Base-by-base conservation (phyloP, 2,797 vertebrate genomes). In the Tadarida brasiliensis region DNA sequence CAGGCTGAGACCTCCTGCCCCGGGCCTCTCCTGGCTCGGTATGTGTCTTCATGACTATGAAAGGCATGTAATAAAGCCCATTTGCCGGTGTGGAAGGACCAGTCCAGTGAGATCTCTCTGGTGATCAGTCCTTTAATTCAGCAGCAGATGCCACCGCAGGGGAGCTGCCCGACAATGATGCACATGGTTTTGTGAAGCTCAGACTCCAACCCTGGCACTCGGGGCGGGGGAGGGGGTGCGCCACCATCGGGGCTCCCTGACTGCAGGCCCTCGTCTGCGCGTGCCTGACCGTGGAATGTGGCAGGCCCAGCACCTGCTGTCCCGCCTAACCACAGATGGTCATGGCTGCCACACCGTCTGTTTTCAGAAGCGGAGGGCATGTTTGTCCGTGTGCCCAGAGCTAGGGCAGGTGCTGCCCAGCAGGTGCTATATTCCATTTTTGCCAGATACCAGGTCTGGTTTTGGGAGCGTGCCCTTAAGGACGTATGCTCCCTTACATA, bases 391-490 rank as follows among this genome's bases (percentile, higher is more conserved):
- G 44, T 7, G 57, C 90, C 68, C 47, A 10, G 44, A 3, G 63
- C 73, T 8, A 2, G 15, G 77, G 71, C 0, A 6, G 63, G 22
- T 0, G 20, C 20, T 20, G 5, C 22, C 16, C 10, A 0, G 2
- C 0, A 0, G 3, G 1, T 3, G 68, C 30, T 2, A 2, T 0
- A 0, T 11, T 59, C 47, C 14, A 1, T 22, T n/a, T 59, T 14
- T 33, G 61, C 44, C 9, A 1, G 20, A 9, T 0, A 3, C 12
- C 35, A 4, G 49, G 11, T 73, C 54, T 22, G 68, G 33, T 17
- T 30, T 83, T 11, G 10, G 54, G 7, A 73, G 57, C 1, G 0
- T 2, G 3, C 1, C 0, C 4, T 17, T 63, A 22, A 16, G 16
- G 35, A 11, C 7, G 7, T 12, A 6, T 4, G 20, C 2, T 30